Evolutionary conservation across 2,113 vertebrate genomes (phyloP).

Genomic region (Patagioenas fasciata): DNA sequence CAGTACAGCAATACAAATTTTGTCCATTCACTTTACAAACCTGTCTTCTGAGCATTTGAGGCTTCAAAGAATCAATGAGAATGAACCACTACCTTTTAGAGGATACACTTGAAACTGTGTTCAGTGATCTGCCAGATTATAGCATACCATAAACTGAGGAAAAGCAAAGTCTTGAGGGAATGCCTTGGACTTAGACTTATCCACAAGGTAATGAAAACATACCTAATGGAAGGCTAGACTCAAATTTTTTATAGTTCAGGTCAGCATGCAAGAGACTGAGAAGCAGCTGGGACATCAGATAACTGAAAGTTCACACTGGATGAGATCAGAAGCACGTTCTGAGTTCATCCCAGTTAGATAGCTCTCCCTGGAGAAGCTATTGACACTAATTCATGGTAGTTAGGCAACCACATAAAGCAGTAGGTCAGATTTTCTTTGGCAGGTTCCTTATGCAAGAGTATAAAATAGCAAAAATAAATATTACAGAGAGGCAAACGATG

Average conservation of each 20-base stretch:
- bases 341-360: background rate
- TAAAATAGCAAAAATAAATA: constrained; percentile 5
- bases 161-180: background rate
- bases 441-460: background rate
- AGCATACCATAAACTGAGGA: background rate
- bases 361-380: background rate
- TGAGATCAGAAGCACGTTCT: background rate
- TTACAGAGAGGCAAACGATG: background rate
- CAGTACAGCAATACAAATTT: constrained; percentile 6
- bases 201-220: background rate
- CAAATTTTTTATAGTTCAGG: background rate
- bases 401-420: background rate
- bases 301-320: background rate
- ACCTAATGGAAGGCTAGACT: background rate
- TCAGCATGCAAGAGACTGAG: background rate
- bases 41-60: background rate
- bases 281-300: background rate
- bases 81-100: constrained; percentile 11
- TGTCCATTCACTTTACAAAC: constrained; percentile 17
- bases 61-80: constrained; percentile 5
- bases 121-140: background rate
- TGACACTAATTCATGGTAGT: background rate
- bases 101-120: background rate
- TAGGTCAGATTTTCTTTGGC: constrained; percentile 10
- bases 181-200: background rate